phyloP scores from a whole-genome alignment of 1,140 invertebrate species.

The Drepana arcuata region DNA sequence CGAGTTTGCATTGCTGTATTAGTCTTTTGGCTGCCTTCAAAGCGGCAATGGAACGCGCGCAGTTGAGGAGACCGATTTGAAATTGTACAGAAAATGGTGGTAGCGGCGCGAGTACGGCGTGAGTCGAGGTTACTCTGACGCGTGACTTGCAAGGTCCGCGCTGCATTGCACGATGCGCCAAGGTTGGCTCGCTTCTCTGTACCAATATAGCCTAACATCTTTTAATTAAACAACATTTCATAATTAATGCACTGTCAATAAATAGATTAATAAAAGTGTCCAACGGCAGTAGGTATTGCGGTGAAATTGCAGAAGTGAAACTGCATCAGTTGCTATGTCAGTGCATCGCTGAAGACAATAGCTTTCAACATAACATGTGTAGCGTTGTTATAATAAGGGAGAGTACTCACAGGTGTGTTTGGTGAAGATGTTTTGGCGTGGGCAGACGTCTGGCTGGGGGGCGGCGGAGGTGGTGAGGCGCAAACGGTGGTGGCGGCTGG shows the following conservation, averaged over 20 bases:
- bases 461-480: slow-evolving; percentile 22
- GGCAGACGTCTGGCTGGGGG: slow-evolving; percentile 14
- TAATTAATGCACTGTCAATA: too few relatives aligned
- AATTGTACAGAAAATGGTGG: slow-evolving; percentile 34
- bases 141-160: slow-evolving; percentile 70
- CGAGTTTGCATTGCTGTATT: slow-evolving; percentile 2
- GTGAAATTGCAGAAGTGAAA: slow-evolving; percentile 38
- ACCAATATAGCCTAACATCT: slow-evolving; percentile 33
- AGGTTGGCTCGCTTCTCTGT: slow-evolving; percentile 59
- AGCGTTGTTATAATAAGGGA: slow-evolving; percentile 5
- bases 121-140: slow-evolving; percentile 69
- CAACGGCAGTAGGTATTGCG: not conserved
- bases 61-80: slow-evolving; percentile 20
- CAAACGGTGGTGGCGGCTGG: slow-evolving; percentile 24
- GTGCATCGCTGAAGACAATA: slow-evolving; percentile 37
- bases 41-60: slow-evolving; percentile 36
- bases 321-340: slow-evolving; percentile 32
- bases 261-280: slow-evolving; percentile 3
- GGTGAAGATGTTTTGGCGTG: slow-evolving; percentile 24
- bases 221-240: slow-evolving; percentile 13
- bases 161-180: slow-evolving; percentile 70
- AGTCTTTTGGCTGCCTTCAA: not conserved
- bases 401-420: slow-evolving; percentile 24
- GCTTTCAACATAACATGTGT: slow-evolving; percentile 14
- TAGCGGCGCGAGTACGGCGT: slow-evolving; percentile 54